phyloP scores from a whole-genome alignment of 2,888 invertebrate species.

The Holacanthella duospinosa region DNA sequence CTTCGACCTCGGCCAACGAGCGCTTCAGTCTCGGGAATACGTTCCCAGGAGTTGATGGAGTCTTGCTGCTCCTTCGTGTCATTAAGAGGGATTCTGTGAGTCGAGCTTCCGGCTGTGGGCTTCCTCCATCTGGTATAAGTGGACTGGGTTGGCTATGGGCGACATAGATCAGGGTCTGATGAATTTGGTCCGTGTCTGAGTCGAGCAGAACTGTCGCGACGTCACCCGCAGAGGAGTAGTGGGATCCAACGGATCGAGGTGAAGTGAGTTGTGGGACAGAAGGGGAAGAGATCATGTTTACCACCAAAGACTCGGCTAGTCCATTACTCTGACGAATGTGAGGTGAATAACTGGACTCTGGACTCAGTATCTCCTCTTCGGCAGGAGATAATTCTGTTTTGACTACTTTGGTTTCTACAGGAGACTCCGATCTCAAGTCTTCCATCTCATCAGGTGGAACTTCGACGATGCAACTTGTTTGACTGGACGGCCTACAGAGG shows the following conservation, averaged over 20 bases:
- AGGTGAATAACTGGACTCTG: not conserved
- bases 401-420: not conserved
- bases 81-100: constrained; percentile 9
- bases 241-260: not conserved
- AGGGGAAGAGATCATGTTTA: not conserved
- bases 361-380: not conserved
- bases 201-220: not conserved
- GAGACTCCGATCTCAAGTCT: not conserved
- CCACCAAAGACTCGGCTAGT: not conserved
- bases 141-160: not conserved
- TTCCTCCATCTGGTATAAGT: not conserved
- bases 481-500: not conserved
- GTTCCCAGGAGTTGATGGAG: constrained; percentile 12
- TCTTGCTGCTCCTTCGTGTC: not conserved
- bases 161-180: not conserved
- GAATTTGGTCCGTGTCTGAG: not conserved
- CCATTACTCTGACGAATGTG: not conserved
- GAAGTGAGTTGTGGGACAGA: not conserved
- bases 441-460: not conserved
- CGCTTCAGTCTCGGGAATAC: constrained; percentile 34
- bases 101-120: not conserved
- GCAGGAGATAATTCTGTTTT: not conserved
- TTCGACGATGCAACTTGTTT: not conserved
- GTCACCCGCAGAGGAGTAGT: not conserved
- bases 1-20: constrained; percentile 33